Base-by-base conservation (phyloP, 2,113 vertebrate genomes). In the Corythaixoides concolor region DNA sequence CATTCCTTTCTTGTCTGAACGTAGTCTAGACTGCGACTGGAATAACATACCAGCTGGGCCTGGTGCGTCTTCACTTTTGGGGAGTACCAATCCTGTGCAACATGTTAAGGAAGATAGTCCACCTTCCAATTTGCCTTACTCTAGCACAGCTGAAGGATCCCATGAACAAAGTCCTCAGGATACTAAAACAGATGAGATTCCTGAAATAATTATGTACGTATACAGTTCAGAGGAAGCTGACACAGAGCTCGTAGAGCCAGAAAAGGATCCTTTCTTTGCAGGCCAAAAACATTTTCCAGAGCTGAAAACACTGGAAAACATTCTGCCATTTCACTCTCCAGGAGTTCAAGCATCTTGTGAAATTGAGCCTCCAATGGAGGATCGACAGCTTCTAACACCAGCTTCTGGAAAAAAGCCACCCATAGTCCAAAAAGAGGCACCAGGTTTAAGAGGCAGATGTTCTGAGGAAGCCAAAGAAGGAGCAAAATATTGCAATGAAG, bases 151-250 rank as follows among this genome's bases (percentile, higher is more conserved):
- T 35, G 39, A 82, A 91, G 39, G 45, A 88, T 49, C 33, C 35
- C 27, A 27, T 20, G 66, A 20, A 49, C 67, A 69, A 74, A 59
- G 32, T 47, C 37, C 28, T 49, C 67, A 37, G 26, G 41, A 82
- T 8, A 45, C 28, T n/a, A 41, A 72, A n/a, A 0, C 12, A 28
- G 74, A 18, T 64, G 67, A 78, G 45, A 94, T 85, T 85, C 97
- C 97, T 17, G 30, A 95, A 64, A 93, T 98, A 89, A 52, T 39
- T 39, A 63, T 97, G 92, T 86, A 80, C 0, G 35, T 95, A 6
- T 97, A 45, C 23, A 83, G 81, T 53, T 96, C 97, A 28, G 97
- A 97, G 24, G 97, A 96, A 13, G 52, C 26, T 26, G 96, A 97
- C 66, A 52, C 39, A 41, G 73, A 68, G 19, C 20, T 52, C 52